phyloP scores from a whole-genome alignment of 2,888 invertebrate genomes.

The Merodon equestris region DNA sequence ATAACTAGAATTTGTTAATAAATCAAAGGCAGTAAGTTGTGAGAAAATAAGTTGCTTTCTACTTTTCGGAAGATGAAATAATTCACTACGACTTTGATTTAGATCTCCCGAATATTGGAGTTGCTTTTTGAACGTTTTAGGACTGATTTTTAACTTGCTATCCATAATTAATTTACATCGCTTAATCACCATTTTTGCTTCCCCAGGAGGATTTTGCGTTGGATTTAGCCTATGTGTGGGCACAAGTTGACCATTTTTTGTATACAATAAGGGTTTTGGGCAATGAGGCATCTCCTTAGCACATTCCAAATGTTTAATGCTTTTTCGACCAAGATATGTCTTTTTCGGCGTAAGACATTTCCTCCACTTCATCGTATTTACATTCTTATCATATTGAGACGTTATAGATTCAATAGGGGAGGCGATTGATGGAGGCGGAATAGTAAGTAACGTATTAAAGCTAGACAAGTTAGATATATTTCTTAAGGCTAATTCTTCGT shows the following conservation, averaged over 20 bases:
- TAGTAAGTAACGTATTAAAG: constrained; percentile 3
- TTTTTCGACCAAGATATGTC: constrained; percentile 72
- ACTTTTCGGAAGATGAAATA: constrained; percentile 68
- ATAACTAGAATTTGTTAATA: constrained; percentile 72
- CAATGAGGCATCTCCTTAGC: not conserved
- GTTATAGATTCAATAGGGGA: too few relatives aligned
- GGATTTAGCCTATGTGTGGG: constrained; percentile 14
- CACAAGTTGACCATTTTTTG: not conserved
- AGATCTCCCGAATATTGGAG: constrained; percentile 21
- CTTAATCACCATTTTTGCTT: not conserved
- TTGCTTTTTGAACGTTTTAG: constrained; percentile 67
- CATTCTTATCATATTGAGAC: too few relatives aligned
- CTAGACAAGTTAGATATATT: constrained; percentile 26
- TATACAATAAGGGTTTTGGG: not conserved
- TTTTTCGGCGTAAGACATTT: constrained; percentile 72
- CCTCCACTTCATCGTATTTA: constrained; percentile 60
- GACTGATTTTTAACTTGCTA: constrained; percentile 68
- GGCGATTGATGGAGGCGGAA: not conserved
- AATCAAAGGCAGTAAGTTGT: constrained; percentile 74
- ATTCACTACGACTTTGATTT: not conserved
- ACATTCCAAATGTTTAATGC: not conserved
- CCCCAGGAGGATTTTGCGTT: constrained; percentile 6
- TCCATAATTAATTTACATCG: constrained; percentile 73
- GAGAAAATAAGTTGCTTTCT: constrained; percentile 69
- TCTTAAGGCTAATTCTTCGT: constrained; percentile 35